Conservation (phyloP, 2,113 vertebrate species). For the Turdus rufiventris region DNA sequence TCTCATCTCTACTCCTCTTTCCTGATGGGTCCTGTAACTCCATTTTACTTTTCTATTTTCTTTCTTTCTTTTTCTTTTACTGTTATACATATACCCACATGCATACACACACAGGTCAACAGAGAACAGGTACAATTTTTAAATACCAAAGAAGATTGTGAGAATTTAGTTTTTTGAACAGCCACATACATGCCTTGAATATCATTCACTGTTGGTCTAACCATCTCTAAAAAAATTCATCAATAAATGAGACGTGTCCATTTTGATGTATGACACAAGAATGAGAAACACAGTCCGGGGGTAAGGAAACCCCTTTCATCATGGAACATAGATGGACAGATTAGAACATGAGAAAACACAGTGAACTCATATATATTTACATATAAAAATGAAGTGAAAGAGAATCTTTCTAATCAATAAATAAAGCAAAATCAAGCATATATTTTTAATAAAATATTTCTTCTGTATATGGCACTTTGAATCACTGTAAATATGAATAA, state of each 20-base stretch:
- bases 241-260: background rate
- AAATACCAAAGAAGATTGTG: constrained; percentile 25
- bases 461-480: constrained; percentile 60
- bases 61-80: constrained; percentile 42
- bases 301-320: background rate
- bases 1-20: background rate
- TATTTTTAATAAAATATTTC: constrained; percentile 57
- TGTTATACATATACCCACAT: background rate
- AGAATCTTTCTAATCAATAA: constrained; percentile 27
- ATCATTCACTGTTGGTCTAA: background rate
- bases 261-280: background rate
- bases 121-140: background rate
- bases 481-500: constrained; percentile 50
- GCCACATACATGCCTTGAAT: constrained; percentile 7
- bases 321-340: background rate
- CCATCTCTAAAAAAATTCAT: background rate
- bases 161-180: background rate
- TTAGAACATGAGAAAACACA: background rate
- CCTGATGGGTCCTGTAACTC: background rate
- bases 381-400: constrained; percentile 1
- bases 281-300: background rate
- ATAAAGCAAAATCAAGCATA: constrained; percentile 40
- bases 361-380: background rate
- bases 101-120: background rate
- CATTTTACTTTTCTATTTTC: background rate